Evolutionary conservation across 2,797 vertebrate species (phyloP).

Genomic region (Oophaga sylvatica): DNA sequence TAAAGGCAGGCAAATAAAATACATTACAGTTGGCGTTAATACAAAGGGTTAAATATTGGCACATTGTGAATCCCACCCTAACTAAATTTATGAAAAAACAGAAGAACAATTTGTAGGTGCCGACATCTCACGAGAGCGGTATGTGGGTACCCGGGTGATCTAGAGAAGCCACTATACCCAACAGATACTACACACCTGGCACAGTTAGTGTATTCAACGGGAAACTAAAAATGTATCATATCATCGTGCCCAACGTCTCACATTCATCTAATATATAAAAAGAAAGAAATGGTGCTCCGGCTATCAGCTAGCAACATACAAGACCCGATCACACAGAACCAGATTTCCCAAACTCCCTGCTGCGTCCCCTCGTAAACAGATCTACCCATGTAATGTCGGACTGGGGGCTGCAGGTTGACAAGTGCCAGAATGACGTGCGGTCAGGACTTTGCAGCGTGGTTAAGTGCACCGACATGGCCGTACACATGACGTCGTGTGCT

Average conservation of each 20-base stretch:
- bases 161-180: constrained; percentile 33
- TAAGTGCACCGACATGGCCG: constrained; percentile 16
- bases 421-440: constrained; percentile 21
- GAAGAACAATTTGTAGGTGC: constrained; percentile 20
- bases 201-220: constrained; percentile 37
- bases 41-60: constrained; percentile 43
- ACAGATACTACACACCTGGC: constrained; percentile 34
- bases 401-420: constrained; percentile 15
- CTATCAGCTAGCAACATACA: constrained; percentile 27
- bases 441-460: constrained; percentile 47
- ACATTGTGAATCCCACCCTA: constrained; percentile 22
- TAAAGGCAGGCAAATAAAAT: constrained; percentile 20
- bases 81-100: neutral
- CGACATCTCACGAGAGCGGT: constrained; percentile 23
- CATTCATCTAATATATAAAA: constrained; percentile 1
- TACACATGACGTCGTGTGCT: neutral
- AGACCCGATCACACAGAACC: neutral
- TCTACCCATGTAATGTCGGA: neutral
- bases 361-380: neutral
- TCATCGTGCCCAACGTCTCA: constrained; percentile 26
- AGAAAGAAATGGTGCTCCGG: constrained; percentile 25
- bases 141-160: constrained; percentile 10
- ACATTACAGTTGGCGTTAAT: constrained; percentile 26
- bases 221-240: neutral
- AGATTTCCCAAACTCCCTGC: neutral